These are phyloP conservation scores for Hydrochoerus hydrochaeris DNA, from an alignment of 2,113 vertebrate genomes.

Conservation along the genomic window DNA sequence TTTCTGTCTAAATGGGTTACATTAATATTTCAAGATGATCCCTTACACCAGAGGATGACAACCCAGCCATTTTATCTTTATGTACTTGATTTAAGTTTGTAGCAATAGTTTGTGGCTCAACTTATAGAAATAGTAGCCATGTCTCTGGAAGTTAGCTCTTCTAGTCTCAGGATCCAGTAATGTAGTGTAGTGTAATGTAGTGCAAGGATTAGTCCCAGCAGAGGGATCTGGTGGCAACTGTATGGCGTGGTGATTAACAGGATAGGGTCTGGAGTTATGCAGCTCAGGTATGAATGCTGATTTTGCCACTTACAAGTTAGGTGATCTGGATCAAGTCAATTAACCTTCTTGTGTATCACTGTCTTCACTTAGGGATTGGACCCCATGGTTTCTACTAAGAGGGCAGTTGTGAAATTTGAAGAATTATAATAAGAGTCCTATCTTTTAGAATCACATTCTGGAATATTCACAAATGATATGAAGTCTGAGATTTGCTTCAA, in stretches of 20 bases:
- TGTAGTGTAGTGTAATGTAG: too few relatives aligned
- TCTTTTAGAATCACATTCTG: conserved; percentile 47
- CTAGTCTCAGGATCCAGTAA: not conserved
- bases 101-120: not conserved
- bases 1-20: not conserved
- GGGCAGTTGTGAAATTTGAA: not conserved
- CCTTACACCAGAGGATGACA: not conserved
- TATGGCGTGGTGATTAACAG: not conserved
- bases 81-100: not conserved
- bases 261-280: not conserved
- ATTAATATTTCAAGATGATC: conserved; percentile 29
- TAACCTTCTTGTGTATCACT: not conserved
- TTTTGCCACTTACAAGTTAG: not conserved
- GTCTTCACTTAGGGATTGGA: not conserved
- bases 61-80: not conserved
- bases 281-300: not conserved
- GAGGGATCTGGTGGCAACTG: not conserved
- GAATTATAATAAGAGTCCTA: not conserved
- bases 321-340: not conserved
- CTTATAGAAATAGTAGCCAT: not conserved
- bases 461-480: not conserved
- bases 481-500: not conserved
- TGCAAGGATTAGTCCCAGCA: not conserved
- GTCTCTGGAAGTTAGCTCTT: not conserved
- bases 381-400: not conserved